These are phyloP conservation scores for Orbicella faveolata DNA, from an alignment of 64 coral and sea anemone species.

Conservation along the genomic window DNA sequence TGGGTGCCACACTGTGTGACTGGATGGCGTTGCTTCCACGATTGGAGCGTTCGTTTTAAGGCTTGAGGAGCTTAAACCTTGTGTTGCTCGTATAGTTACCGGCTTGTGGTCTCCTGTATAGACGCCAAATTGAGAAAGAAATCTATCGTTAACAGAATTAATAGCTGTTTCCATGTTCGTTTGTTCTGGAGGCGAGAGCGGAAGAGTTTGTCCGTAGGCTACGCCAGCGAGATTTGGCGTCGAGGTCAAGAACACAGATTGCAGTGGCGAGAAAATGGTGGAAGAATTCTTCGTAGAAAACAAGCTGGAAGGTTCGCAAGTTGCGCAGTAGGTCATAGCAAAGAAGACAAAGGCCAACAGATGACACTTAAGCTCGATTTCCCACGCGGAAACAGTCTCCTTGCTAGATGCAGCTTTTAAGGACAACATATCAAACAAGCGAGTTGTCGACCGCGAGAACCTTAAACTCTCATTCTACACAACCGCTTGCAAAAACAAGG, in stretches of 20 bases:
- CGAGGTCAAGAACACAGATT: not conserved
- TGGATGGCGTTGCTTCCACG: not conserved
- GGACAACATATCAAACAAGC: not conserved
- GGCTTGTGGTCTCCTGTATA: not conserved
- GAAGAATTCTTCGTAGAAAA: not conserved
- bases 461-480: not conserved
- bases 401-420: not conserved
- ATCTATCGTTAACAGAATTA: conserved; percentile 24
- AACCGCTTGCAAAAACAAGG: not conserved
- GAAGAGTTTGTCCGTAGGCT: conserved; percentile 14
- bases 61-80: not conserved
- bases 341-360: not conserved
- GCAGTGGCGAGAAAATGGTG: not conserved
- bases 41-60: not conserved
- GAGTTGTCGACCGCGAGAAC: not conserved
- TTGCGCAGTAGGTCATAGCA: not conserved
- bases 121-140: conserved; percentile 35
- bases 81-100: not conserved
- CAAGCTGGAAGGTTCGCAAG: conserved; percentile 1
- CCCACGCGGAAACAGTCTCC: conserved; percentile 1
- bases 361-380: not conserved
- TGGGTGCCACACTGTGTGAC: not conserved
- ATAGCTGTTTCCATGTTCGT: not conserved
- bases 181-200: not conserved
- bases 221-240: not conserved